phyloP scores from a whole-genome alignment of 2,113 vertebrate species.

The Echinops telfairi region DNA sequence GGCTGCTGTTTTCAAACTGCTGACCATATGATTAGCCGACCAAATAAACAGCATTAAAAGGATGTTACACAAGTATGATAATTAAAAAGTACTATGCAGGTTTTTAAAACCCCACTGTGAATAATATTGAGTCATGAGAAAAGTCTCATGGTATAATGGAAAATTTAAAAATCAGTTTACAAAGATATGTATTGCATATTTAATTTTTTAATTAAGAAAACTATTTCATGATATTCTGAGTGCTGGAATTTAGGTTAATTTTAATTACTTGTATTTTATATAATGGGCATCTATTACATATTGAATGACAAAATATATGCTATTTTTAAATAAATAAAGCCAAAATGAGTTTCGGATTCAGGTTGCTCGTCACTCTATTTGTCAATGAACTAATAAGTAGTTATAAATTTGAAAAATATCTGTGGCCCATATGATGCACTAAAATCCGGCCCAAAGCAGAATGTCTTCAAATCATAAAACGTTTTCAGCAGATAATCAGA shows the following conservation, averaged over 20 bases:
- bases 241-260: background rate
- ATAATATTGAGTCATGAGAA: background rate
- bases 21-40: no score
- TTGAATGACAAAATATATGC: background rate
- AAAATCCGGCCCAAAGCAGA: conserved; percentile 42
- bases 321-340: background rate
- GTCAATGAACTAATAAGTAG: background rate
- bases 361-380: background rate
- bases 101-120: conserved; percentile 32
- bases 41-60: background rate
- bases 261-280: background rate
- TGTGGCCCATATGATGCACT: background rate
- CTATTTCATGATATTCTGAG: conserved; percentile 5
- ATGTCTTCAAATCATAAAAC: background rate
- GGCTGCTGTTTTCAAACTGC: no score
- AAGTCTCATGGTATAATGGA: background rate
- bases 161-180: background rate
- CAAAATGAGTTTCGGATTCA: background rate
- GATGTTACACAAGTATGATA: background rate
- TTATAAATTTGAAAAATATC: conserved; percentile 44
- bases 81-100: background rate
- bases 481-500: background rate
- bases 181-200: background rate
- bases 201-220: conserved; percentile 30
- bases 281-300: background rate